These are phyloP conservation scores for Coptodon rendalli DNA, from an alignment of 2,113 vertebrate genomes.

Conservation along the genomic window DNA sequence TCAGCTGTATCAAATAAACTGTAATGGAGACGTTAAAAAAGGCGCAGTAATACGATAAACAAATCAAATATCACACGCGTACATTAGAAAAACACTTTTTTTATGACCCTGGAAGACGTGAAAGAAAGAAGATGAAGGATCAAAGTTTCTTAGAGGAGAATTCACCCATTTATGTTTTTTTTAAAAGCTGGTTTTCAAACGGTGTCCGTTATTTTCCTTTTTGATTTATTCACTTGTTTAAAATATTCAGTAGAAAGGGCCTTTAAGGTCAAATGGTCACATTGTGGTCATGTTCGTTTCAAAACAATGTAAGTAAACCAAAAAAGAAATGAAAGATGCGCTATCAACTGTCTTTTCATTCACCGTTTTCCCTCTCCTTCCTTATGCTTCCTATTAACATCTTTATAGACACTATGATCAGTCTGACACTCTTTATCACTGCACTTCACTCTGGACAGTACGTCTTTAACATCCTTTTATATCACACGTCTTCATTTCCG, in stretches of 20 bases:
- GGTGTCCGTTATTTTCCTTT: not conserved
- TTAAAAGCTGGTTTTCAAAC: not conserved
- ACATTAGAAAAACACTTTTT: not conserved
- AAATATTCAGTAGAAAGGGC: not conserved
- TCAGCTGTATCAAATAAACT: not conserved
- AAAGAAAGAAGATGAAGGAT: not conserved
- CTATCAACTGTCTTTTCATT: constrained; percentile 19
- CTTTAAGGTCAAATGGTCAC: not conserved
- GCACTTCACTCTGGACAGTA: not conserved
- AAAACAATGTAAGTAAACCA: not conserved
- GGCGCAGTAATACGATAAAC: not conserved
- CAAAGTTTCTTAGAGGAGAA: not conserved
- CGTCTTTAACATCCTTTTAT: constrained; percentile 29
- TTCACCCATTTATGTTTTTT: not conserved
- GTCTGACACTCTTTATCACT: constrained; percentile 37
- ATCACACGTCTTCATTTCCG: constrained; percentile 7
- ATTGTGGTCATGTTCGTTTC: not conserved
- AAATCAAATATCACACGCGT: not conserved
- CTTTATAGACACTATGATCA: constrained; percentile 9
- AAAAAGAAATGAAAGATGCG: not conserved
- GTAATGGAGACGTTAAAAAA: not conserved
- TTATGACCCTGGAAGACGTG: not conserved
- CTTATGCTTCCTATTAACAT: constrained; percentile 47
- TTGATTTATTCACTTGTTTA: not conserved
- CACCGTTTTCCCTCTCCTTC: constrained; percentile 1